phyloP scores from a whole-genome alignment of 2,888 invertebrate species.

The Caenorhabditis sinica region DNA sequence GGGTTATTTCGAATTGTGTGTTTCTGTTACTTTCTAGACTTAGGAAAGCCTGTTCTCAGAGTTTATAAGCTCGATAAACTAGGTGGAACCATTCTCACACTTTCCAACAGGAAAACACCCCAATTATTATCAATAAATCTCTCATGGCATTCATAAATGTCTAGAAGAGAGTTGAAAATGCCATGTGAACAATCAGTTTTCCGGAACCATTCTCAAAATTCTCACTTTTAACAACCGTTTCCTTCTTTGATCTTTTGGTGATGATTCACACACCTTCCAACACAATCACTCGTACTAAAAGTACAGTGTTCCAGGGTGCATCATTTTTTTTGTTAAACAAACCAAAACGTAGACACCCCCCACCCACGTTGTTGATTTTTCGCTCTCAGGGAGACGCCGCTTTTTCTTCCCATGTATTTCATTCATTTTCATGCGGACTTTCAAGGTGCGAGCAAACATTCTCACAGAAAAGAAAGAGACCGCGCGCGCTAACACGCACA shows the following conservation, averaged over 20 bases:
- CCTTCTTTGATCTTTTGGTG: not conserved
- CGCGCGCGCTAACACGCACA: slow-evolving; percentile 38
- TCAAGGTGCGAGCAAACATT: slow-evolving; percentile 43
- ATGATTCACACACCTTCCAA: not conserved
- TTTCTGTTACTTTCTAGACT: too few species aligned
- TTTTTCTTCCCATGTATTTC: slow-evolving; percentile 34
- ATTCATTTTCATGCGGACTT: slow-evolving; percentile 33
- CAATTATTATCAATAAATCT: too few species aligned
- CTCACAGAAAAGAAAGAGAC: slow-evolving; percentile 21
- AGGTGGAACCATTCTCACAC: too few species aligned
- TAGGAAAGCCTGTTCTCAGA: too few species aligned
- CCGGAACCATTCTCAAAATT: too few species aligned
- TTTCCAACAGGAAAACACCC: too few species aligned
- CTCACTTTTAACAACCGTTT: too few species aligned
- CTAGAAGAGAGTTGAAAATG: too few species aligned
- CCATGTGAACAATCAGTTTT: too few species aligned
- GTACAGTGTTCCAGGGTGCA: slow-evolving; percentile 1
- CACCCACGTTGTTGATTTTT: slow-evolving; percentile 34
- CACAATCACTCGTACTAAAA: not conserved
- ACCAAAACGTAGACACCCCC: slow-evolving; percentile 29
- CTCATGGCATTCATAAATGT: too few species aligned
- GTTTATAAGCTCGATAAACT: too few species aligned
- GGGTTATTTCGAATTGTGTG: too few species aligned
- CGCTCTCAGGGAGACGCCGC: slow-evolving; percentile 4
- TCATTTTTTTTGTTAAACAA: not conserved